Conservation (phyloP, 2,797 vertebrate genomes). For the Meda fulgida region DNA sequence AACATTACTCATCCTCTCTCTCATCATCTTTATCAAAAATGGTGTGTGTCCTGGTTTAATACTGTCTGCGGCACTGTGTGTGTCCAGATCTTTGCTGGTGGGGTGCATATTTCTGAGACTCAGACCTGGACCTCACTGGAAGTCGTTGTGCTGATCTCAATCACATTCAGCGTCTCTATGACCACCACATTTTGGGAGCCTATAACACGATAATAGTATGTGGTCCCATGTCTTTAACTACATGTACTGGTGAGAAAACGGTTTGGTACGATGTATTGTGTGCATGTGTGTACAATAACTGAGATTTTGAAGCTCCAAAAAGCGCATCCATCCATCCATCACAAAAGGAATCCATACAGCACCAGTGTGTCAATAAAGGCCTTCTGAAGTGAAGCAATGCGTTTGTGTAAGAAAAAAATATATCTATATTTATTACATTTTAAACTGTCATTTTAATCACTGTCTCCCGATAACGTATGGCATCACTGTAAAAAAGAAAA, state of each 20-base stretch:
- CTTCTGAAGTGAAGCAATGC: too few species aligned
- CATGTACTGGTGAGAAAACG: too few species aligned
- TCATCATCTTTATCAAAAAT: constrained; percentile 9
- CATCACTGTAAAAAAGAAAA: too few species aligned
- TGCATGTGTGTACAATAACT: not conserved
- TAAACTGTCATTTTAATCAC: too few species aligned
- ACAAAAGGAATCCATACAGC: too few species aligned
- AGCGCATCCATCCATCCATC: too few species aligned
- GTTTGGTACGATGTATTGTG: not conserved
- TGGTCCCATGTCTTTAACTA: not conserved
- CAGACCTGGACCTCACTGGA: not conserved
- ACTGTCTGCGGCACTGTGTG: constrained; percentile 22
- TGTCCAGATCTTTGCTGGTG: constrained; percentile 22
- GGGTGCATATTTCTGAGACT: not conserved
- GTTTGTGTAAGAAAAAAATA: too few species aligned
- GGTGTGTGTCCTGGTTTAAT: constrained; percentile 14
- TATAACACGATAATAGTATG: not conserved
- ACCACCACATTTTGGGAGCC: constrained; percentile 4
- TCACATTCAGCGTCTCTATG: not conserved
- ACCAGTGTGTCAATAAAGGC: too few species aligned
- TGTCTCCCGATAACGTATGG: too few species aligned
- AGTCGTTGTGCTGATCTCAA: not conserved
- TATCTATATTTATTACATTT: too few species aligned
- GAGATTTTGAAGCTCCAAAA: too few species aligned
- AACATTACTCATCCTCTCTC: constrained; percentile 35